These are phyloP conservation scores for Phortica okadai DNA, from an alignment of 2,888 invertebrate species.

Conservation along the genomic window DNA sequence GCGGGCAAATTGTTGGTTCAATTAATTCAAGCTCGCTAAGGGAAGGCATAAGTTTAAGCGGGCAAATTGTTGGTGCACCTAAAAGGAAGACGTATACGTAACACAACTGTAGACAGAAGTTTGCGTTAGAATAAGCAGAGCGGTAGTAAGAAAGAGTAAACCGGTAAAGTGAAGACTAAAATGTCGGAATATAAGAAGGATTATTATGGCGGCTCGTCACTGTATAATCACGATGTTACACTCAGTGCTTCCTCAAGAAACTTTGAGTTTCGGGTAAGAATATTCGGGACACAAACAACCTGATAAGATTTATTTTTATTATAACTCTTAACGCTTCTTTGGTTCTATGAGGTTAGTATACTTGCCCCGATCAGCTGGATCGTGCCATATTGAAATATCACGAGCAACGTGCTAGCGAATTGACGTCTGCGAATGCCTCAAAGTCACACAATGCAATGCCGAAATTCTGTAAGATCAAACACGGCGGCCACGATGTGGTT, in stretches of 20 bases:
- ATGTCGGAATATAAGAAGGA: background rate
- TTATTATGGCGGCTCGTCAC: background rate
- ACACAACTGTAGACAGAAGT: too few species aligned
- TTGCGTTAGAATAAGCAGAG: too few species aligned
- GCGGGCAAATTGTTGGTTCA: too few species aligned
- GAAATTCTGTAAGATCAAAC: conserved; percentile 57
- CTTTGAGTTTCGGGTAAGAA: conserved; percentile 23
- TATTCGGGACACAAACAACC: background rate
- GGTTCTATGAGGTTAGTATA: background rate
- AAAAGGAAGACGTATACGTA: too few species aligned
- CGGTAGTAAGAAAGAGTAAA: background rate
- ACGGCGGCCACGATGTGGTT: conserved; percentile 42
- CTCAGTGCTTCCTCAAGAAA: background rate
- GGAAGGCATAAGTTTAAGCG: too few species aligned
- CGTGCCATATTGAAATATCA: conserved; percentile 1
- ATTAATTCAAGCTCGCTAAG: too few species aligned
- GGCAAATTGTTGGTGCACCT: too few species aligned
- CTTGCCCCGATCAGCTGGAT: background rate
- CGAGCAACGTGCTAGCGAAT: conserved; percentile 50
- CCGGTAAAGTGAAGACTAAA: too few species aligned
- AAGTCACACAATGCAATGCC: conserved; percentile 33
- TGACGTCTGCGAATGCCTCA: conserved; percentile 40
- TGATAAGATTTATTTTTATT: too few species aligned
- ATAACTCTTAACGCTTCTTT: too few species aligned
- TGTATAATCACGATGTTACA: background rate